phyloP scores from a whole-genome alignment of 2,797 vertebrate genomes.

The Salmo trutta region DNA sequence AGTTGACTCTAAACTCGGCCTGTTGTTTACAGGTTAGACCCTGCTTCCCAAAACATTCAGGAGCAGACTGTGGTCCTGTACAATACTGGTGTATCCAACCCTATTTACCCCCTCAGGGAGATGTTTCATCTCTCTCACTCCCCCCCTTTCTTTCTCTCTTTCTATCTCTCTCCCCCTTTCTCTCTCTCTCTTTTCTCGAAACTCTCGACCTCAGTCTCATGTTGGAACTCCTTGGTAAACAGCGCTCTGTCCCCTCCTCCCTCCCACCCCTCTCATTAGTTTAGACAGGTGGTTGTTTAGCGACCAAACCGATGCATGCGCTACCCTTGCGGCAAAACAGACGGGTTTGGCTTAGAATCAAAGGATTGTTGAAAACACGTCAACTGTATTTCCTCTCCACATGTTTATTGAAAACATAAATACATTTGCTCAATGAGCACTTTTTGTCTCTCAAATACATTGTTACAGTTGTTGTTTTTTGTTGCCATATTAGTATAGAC shows the following conservation, averaged over 20 bases:
- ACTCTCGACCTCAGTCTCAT: background rate
- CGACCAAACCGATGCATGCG: no score
- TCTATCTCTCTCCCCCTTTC: background rate
- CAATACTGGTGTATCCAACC: background rate
- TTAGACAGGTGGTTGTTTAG: no score
- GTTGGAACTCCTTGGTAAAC: background rate
- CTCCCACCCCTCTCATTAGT: background rate
- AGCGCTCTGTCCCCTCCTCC: background rate
- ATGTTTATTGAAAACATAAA: no score
- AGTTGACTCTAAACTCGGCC: slow-evolving; percentile 10
- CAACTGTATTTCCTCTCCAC: no score
- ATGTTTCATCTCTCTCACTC: no score
- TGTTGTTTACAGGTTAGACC: slow-evolving; percentile 33
- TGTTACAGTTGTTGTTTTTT: no score
- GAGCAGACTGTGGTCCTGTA: slow-evolving; percentile 34
- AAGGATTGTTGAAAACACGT: no score
- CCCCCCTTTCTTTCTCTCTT: background rate
- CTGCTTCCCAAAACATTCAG: slow-evolving; percentile 43
- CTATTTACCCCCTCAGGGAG: background rate
- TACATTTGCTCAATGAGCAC: no score
- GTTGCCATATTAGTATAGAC: no score
- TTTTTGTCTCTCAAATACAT: no score
- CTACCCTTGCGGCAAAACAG: no score
- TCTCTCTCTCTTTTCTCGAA: background rate
- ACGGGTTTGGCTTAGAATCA: no score